These are phyloP conservation scores for Gasteruption jaculator DNA, from an alignment of 2,888 invertebrate species.

Conservation along the genomic window DNA sequence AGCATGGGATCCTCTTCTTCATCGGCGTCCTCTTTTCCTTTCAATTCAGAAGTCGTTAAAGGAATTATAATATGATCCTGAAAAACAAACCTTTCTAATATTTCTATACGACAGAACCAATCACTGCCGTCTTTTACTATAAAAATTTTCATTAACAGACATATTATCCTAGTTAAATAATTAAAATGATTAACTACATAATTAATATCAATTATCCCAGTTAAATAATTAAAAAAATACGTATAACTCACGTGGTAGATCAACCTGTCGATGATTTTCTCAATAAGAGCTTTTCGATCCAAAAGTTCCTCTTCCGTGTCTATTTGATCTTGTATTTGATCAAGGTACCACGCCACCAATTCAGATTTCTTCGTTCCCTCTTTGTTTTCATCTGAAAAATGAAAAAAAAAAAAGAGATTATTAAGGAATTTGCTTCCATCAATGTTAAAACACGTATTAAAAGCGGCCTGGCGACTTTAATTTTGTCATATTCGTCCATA, in stretches of 20 bases:
- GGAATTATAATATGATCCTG: constrained; percentile 84
- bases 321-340: constrained; percentile 79
- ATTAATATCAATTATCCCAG: neutral
- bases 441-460: too few species aligned
- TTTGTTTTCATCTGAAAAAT: constrained; percentile 36
- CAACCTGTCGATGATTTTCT: constrained; percentile 90
- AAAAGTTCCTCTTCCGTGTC: constrained; percentile 88
- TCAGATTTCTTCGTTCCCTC: constrained; percentile 75
- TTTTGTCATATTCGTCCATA: too few species aligned
- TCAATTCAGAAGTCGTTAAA: constrained; percentile 59
- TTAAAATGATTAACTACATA: constrained; percentile 6
- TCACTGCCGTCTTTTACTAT: too few species aligned
- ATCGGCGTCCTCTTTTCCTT: constrained; percentile 57
- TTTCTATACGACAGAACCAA: too few species aligned
- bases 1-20: constrained; percentile 77
- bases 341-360: constrained; percentile 90
- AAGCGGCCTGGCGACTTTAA: too few species aligned
- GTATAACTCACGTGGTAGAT: constrained; percentile 68
- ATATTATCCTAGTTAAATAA: too few species aligned
- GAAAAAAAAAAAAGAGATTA: constrained; percentile 11
- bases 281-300: constrained; percentile 82
- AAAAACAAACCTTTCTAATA: constrained; percentile 32
- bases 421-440: too few species aligned
- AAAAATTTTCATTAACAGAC: too few species aligned
- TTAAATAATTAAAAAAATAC: constrained; percentile 1